Evolutionary conservation across 2,797 vertebrate species (phyloP), one percentile per base, ranked within the genome.

Genomic region (Pachyuromys duprasi): DNA sequence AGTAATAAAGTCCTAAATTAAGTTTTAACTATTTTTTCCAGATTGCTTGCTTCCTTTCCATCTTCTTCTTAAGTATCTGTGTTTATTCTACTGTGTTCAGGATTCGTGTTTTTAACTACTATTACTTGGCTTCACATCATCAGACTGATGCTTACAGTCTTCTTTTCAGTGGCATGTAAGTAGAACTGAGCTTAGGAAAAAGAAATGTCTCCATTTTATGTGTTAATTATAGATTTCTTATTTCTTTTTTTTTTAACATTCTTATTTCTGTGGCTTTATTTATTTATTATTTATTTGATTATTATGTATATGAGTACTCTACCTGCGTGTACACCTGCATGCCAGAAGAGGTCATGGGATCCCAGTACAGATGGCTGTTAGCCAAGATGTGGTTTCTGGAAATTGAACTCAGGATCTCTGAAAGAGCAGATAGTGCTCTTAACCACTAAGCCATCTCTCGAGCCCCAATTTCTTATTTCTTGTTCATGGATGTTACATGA

Each of bases 1-100:
- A 86, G 3, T 89, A 24, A 20, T 89, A 39, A 82, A 28, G 5
- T 49, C 26, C 0, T 95, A 89, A 36, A 28, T 95, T n/a, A 94
- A 90, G 39, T 57, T 69, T n/a, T 69, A 65, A 72, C 79, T 92
- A 11, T 55, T 90, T 90, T 89, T 72, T 94, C 80, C 96, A 99
- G 99, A 99, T 99, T 99, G 99, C 99, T 96, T 99, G 99, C 97
- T 99, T 99, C 98, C 98, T 99, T 98, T 99, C 99, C 26, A 99
- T 99, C 98, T 99, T 99, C 98, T 99, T 99, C 98, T 98, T 99
- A 84, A 99, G 99, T 93, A 99, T 99, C 96, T 99, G 99, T 86
- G 99, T 99, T 95, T 99, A 99, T 97, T 99, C 99, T 92, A 99
- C 99, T 0, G 99, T 99, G 97, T 99, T 99, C 98, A 99, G 99